Evolutionary conservation across 2,797 vertebrate genomes (phyloP), one percentile per base, ranked within the genome.

Genomic region (Staurois parvus): DNA sequence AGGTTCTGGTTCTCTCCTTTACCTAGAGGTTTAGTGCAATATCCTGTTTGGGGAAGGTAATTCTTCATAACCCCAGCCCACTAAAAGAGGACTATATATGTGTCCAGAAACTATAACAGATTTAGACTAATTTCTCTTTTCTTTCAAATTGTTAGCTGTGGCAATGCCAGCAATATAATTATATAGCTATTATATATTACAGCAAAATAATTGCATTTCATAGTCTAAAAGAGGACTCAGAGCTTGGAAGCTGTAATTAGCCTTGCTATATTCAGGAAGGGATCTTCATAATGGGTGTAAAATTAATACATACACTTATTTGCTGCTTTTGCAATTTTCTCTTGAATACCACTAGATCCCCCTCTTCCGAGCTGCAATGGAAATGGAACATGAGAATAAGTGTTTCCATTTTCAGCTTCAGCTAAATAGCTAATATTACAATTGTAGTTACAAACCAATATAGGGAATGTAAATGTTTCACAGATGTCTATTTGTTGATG

Each of bases 131-230:
- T 86, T 83, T 67, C 80, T 87, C 19, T 82, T 78, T 59, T 87
- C 19, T 82, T 78, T 59, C 37, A 30, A 28, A 79, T 76, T 32
- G 37, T 42, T 29, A 19, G 40, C 79, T 48, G 67, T 78, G 66
- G 74, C 74, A 86, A 78, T 83, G 72, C 75, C 73, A 52, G 75
- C 74, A 83, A 83, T 78, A 56, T 87, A 87, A 87, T 87, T 78
- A 83, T 87, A 67, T 67, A 73, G 80, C 85, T 68, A 83, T 87
- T 87, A 72, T 74, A 83, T 87, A 78, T 87, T 73, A 73, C 85
- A 73, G 75, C 85, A 83, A 83, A 87, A 86, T 86, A 83, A 87
- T 87, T 83, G 68, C 75, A 87, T 79, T 77, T 79, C 76, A 68
- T 73, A 83, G 85, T 72, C 80, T 79, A 78, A 87, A 86, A 87